A percentile compares a stretch with the other conserved stretches of the same genome.
Conservation (phyloP, 1,140 invertebrate species). For the Alviniconcha marisindica region DNA sequence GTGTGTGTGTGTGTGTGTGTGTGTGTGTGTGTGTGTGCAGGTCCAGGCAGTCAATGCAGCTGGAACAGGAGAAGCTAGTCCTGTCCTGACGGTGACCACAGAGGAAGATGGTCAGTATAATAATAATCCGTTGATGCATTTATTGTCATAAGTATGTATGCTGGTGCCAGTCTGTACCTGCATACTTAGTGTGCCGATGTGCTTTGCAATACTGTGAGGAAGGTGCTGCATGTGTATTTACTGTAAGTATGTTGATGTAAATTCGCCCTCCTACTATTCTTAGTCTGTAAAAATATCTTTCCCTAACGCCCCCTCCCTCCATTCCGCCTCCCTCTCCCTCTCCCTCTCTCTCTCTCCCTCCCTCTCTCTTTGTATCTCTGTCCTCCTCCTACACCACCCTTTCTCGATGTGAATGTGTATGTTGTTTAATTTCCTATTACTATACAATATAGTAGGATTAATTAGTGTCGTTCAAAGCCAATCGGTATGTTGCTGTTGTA, state of each 20-base stretch:
- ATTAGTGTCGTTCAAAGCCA: not conserved
- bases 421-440: not conserved
- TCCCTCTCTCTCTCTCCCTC: too few species aligned
- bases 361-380: too few species aligned
- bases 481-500: not conserved
- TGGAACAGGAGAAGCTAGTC: conserved; percentile 49
- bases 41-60: conserved; percentile 54
- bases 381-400: not conserved
- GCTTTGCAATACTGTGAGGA: not conserved
- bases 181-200: not conserved
- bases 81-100: conserved; percentile 41
- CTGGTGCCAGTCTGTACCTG: too few species aligned
- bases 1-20: conserved; percentile 9
- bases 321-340: not conserved
- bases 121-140: conserved; percentile 25
- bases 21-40: conserved; percentile 30
- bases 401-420: not conserved
- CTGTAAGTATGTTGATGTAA: too few species aligned
- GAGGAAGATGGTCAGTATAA: conserved; percentile 44
- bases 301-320: not conserved
- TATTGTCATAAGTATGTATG: too few species aligned
- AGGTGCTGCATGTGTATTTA: too few species aligned
- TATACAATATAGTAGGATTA: not conserved
- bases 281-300: not conserved
- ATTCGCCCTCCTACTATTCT: too few species aligned